Conservation (phyloP, 2,797 vertebrate species). For the Liasis olivaceus region DNA sequence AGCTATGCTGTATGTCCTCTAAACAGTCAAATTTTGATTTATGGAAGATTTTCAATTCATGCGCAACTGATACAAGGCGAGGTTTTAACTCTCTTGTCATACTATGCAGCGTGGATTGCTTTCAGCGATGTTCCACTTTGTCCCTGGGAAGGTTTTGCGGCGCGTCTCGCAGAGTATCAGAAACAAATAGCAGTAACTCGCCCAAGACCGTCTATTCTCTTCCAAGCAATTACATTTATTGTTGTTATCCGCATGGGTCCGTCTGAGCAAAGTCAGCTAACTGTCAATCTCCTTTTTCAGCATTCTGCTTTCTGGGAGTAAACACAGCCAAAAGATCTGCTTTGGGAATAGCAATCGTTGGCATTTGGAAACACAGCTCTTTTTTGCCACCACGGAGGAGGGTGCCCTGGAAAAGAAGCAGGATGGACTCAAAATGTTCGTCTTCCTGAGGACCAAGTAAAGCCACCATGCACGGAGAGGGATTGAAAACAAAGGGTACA, state of each 20-base stretch:
- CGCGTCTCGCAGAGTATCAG: background rate
- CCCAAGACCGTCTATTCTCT: background rate
- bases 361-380: background rate
- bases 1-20: conserved; percentile 24
- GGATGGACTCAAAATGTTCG: background rate
- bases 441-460: background rate
- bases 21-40: conserved; percentile 2
- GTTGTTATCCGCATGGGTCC: conserved; percentile 23
- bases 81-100: background rate
- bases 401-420: too few relatives aligned
- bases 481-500: background rate
- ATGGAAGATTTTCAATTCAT: background rate
- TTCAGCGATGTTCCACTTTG: background rate
- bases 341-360: conserved; percentile 33
- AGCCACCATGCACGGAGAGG: background rate
- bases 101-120: background rate
- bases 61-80: background rate
- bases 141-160: conserved; percentile 17
- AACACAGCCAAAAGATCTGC: conserved; percentile 26
- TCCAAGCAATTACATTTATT: conserved; percentile 22
- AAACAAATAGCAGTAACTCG: conserved; percentile 30
- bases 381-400: background rate
- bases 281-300: conserved; percentile 9
- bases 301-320: conserved; percentile 19
- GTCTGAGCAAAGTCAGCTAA: conserved; percentile 25